Percentiles rank a stretch among this genome's conserved stretches.
phyloP scores from a whole-genome alignment of 2,888 invertebrate species.

The Cyclophora punctaria region DNA sequence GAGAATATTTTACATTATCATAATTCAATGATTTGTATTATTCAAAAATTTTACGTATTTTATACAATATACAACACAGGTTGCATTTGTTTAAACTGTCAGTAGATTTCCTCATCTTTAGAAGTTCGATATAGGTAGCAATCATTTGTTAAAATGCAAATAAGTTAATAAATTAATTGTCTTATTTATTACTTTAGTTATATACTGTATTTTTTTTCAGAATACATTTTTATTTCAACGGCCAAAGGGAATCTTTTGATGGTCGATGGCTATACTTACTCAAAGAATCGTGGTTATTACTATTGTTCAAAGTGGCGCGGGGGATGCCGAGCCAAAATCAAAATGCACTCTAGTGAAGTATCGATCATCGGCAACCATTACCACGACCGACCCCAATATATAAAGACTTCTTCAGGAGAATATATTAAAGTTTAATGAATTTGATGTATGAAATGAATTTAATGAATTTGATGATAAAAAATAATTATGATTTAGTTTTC shows the following conservation, averaged over 20 bases:
- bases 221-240: constrained; percentile 11
- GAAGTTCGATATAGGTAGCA: too few species aligned
- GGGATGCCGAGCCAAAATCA: neutral
- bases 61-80: too few species aligned
- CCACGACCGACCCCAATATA: constrained; percentile 1
- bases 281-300: constrained; percentile 7
- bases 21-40: too few species aligned
- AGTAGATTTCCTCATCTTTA: too few species aligned
- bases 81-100: too few species aligned
- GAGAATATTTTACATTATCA: too few species aligned
- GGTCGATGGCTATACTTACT: constrained; percentile 28
- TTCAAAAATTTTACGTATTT: too few species aligned
- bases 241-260: constrained; percentile 21
- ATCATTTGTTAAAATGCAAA: too few species aligned
- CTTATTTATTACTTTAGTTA: neutral
- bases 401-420: neutral
- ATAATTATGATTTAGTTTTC: too few species aligned
- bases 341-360: constrained; percentile 1
- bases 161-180: neutral
- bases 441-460: too few species aligned
- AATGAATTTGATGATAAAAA: too few species aligned
- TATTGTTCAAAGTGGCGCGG: constrained; percentile 9
- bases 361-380: neutral
- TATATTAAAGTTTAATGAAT: neutral
- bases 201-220: neutral